Conservation (phyloP, 2,113 vertebrate genomes). For the Rhombomys opimus region DNA sequence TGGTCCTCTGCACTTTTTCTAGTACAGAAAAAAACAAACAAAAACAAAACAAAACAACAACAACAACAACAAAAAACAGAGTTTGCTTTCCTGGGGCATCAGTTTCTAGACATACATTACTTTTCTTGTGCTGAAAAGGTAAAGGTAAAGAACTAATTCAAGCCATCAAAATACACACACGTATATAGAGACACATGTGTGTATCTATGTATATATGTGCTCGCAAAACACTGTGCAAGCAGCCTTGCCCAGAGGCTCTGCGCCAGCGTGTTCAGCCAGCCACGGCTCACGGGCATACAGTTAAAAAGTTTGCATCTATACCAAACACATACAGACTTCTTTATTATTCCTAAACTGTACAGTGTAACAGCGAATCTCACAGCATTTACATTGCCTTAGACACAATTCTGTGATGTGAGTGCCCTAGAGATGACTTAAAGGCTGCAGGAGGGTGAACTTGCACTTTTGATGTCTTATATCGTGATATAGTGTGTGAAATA, state of each 20-base stretch:
- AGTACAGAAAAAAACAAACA: background rate
- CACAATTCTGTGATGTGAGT: background rate
- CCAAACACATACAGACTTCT: background rate
- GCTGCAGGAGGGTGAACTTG: background rate
- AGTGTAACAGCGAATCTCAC: background rate
- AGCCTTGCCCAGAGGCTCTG: background rate
- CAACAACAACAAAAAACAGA: background rate
- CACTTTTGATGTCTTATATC: background rate
- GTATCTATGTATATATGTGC: background rate
- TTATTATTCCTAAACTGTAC: background rate
- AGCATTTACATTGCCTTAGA: background rate
- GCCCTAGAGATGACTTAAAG: background rate
- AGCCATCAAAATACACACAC: background rate
- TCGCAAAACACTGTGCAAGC: background rate
- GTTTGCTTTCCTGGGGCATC: background rate
- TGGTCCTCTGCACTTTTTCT: constrained; percentile 32
- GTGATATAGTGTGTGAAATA: background rate
- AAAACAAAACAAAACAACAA: background rate
- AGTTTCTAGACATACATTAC: background rate
- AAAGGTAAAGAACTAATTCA: background rate
- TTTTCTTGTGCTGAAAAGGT: constrained; percentile 6
- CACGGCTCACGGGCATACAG: background rate
- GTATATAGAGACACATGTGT: background rate
- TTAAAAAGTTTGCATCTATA: background rate
- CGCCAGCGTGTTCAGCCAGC: background rate